Evolutionary conservation across 1,140 invertebrate species (phyloP), one percentile per base, ranked within the genome.

Genomic region (Chlorops oryzae): DNA sequence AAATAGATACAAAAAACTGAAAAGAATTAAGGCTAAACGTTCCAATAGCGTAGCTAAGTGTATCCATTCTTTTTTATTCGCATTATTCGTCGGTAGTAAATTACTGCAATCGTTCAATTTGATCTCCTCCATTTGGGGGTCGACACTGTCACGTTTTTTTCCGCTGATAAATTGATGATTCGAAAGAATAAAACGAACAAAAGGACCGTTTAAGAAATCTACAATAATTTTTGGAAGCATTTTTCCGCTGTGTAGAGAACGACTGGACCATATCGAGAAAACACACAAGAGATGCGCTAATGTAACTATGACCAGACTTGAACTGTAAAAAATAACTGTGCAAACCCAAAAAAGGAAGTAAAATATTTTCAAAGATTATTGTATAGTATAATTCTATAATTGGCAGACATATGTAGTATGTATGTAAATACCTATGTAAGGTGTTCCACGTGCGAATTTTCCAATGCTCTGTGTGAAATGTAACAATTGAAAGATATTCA

Each of bases 281-380:
- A 51, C 44, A 17, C 43, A 23, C 5, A 51, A 21, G 18, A 47
- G 15, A 9, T 46, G 44, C 2, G 44, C 23, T 4, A 51, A 2
- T n/a, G 50, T 47, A 17, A 51, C 43, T 39, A 51, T 21, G 7
- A 51, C 35, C 1, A 41, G 25, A 27, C 43, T 47, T 7, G 12
- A 40, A 7, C 50, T 46, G 44, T 40, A 51, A 13, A 51, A 51
- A 27, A 46, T 40, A 1, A 41, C 50, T 51, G 48, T n/a, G n/a
- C n/a, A n/a, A n/a, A n/a, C n/a, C n/a, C 13, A 50, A 42, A 40
- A 10, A 46, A 22, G 28, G 24, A 41, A 18, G 28, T n/a, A 10
- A 10, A 41, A 28, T 41, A 22, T 38, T 10, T 9, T 38, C 5
- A 17, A 10, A 5, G 5, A 5, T 17, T 10, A n/a, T n/a, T 38